Evolutionary conservation across 2,113 vertebrate genomes (phyloP).

Genomic region (Ptyas mucosa): DNA sequence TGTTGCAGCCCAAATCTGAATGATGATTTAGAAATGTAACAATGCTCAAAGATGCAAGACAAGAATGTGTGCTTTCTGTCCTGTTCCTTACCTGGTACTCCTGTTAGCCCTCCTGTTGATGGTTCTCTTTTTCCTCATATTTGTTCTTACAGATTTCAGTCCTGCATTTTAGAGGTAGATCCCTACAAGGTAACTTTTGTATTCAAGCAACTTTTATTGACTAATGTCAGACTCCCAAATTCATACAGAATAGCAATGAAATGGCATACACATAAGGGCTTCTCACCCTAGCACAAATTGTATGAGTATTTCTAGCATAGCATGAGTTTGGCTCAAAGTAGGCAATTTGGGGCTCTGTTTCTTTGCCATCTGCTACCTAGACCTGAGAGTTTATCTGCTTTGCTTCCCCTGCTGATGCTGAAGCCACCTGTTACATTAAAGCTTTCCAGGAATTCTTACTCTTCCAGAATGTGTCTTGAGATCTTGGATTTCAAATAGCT

Average conservation of each 20-base stretch:
- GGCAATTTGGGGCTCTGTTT: not conserved
- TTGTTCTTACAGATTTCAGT: not conserved
- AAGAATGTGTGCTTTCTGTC: not conserved
- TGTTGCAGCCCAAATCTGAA: not conserved
- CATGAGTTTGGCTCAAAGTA: not conserved
- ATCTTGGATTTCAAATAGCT: not conserved
- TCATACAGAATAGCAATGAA: not conserved
- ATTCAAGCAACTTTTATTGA: not conserved
- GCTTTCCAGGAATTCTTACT: not conserved
- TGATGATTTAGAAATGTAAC: not conserved
- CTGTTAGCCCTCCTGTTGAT: not conserved
- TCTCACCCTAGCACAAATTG: not conserved
- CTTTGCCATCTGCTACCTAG: slow-evolving; percentile 2
- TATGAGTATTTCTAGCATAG: not conserved
- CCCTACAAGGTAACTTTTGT: not conserved
- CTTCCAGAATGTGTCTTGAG: not conserved
- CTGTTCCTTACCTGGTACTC: not conserved
- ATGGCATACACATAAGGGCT: not conserved
- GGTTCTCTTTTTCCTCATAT: not conserved
- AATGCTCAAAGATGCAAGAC: not conserved
- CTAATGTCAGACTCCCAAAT: not conserved
- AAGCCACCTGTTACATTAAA: not conserved
- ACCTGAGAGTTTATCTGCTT: not conserved
- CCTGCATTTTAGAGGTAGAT: not conserved
- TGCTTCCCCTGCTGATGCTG: not conserved